Base-by-base conservation (phyloP, 1,140 invertebrate genomes). In the Cydia pomonella region DNA sequence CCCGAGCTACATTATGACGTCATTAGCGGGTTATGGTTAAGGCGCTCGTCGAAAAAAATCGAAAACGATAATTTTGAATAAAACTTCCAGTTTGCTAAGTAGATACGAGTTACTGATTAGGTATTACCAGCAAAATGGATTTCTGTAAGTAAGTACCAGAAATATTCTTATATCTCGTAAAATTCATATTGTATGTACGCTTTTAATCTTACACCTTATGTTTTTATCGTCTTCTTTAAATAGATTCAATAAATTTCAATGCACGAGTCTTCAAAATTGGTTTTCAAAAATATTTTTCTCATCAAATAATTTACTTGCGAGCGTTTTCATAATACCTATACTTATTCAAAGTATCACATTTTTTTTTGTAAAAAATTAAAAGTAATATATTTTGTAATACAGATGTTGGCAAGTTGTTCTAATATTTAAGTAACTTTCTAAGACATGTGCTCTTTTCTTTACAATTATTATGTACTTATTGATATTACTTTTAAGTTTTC, bases 1-100 rank as follows among this genome's bases (percentile, higher is more conserved):
- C 62, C 25, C 23, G 25, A 21, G 64, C 29, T 33, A 69, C 64
- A 69, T 69, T 69, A 69, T 69, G 64, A 69, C 64, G 33, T 69
- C 64, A 69, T 69, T 69, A 69, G 29, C 10, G 2, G 29, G 27
- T 33, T n/a, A 66, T 69, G 64, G 27, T 4, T 69, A 38, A 69
- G n/a, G 21, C 29, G 64, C 29, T 69, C 7, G 64, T 69, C 18
- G 64, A 2, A 18, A 69, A 69, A 69, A 33, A 50, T 50, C 47
- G 47, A 69, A 69, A 59, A 59, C 50, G 53, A 59, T 59, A 23
- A 23, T 59, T 59, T 59, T 10, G 7, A 23, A 53, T 0, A 2
- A 23, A 59, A 50, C 47, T 50, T n/a, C 53, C 21, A 23, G 18
- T 23, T 59, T 18, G n/a, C 53, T 59, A 59, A 59, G 21, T 59